Evolutionary conservation across 2,888 invertebrate species (phyloP).

Genomic region (Venusia cambrica): DNA sequence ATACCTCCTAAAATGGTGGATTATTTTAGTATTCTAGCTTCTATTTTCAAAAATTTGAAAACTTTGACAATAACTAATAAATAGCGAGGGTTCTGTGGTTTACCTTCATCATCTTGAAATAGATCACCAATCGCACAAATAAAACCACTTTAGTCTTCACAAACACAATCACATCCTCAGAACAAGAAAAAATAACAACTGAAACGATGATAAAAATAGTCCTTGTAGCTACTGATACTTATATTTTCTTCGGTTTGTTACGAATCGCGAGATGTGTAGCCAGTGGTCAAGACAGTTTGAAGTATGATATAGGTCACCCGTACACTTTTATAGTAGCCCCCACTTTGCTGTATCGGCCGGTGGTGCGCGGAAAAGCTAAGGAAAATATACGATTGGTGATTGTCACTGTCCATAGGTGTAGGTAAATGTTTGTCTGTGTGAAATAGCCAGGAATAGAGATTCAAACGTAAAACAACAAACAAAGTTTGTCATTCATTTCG

Average conservation of each 20-base stretch:
- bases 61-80: no score
- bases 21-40: no score
- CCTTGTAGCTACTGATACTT: no score
- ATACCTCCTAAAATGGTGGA: no score
- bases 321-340: conserved; percentile 61
- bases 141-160: conserved; percentile 23
- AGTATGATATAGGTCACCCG: conserved; percentile 67
- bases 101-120: conserved; percentile 45
- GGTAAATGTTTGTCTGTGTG: no score
- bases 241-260: conserved; percentile 3
- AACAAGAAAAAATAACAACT: conserved; percentile 4
- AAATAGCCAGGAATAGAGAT: no score
- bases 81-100: no score
- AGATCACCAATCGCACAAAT: conserved; percentile 28
- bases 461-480: no score
- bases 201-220: no score
- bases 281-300: conserved; percentile 47
- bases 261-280: conserved; percentile 32
- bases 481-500: no score
- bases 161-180: conserved; percentile 22
- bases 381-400: conserved; percentile 13
- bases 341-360: conserved; percentile 37
- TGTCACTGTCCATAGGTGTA: conserved; percentile 2
- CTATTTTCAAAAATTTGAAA: no score
- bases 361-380: conserved; percentile 15